Conservation (phyloP, 2,113 vertebrate genomes). For the Stigmatopora nigra region DNA sequence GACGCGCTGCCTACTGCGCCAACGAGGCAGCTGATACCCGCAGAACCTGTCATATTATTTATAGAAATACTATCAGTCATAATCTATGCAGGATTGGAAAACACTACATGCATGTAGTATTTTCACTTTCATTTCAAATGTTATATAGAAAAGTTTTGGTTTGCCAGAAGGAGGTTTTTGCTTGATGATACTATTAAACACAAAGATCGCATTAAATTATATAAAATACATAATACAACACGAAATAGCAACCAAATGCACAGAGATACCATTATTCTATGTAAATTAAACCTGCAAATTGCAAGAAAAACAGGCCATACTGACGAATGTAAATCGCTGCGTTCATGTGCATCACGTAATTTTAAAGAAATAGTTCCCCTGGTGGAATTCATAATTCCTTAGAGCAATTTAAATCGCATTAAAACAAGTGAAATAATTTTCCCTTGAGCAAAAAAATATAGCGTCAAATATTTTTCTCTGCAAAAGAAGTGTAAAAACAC, state of each 20-base stretch:
- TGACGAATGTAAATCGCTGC: background rate
- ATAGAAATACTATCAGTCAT: no score
- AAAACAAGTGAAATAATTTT: background rate
- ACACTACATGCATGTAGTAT: no score
- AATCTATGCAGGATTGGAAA: no score
- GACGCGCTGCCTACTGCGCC: no score
- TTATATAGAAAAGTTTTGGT: background rate
- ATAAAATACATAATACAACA: no score
- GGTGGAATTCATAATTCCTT: background rate
- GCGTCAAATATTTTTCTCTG: background rate
- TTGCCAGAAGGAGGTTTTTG: background rate
- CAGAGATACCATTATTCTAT: background rate
- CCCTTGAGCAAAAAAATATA: background rate
- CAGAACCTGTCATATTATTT: no score
- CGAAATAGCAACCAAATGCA: no score
- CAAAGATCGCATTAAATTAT: no score
- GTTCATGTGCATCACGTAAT: conserved; percentile 1
- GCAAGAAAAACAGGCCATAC: no score
- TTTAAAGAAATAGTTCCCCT: background rate
- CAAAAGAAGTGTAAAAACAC: background rate
- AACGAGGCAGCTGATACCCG: no score
- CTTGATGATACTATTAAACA: no score
- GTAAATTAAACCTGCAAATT: background rate
- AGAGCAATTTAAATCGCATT: background rate
- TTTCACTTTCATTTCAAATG: background rate